A percentile compares a stretch with the other conserved stretches of the same genome.
Conservation (phyloP, 2,113 vertebrate species). For the Ameiurus melas region DNA sequence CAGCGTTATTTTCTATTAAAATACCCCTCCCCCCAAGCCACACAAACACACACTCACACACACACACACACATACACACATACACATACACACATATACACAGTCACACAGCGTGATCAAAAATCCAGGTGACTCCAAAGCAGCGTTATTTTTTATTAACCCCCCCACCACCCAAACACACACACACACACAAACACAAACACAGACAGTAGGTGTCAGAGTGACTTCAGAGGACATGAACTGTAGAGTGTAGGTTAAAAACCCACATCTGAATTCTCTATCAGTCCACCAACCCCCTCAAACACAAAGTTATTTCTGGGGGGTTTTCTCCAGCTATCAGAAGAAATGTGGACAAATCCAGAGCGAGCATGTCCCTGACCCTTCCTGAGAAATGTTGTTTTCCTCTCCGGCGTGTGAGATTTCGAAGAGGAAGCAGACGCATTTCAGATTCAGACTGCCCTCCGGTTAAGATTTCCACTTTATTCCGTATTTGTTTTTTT, state of each 20-base stretch:
- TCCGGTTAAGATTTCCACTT: constrained; percentile 59
- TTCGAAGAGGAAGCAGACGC: constrained; percentile 56
- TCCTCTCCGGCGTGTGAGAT: constrained; percentile 51
- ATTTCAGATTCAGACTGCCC: constrained; percentile 55
- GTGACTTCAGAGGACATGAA: constrained; percentile 10
- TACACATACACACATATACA: background rate
- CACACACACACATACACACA: constrained; percentile 60
- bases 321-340: constrained; percentile 28
- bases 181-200: constrained; percentile 16
- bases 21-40: background rate
- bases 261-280: constrained; percentile 38
- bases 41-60: background rate
- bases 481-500: constrained; percentile 48
- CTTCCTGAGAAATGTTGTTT: constrained; percentile 52
- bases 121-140: constrained; percentile 63
- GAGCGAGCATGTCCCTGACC: constrained; percentile 47
- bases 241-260: constrained; percentile 16
- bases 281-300: constrained; percentile 36
- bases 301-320: constrained; percentile 21
- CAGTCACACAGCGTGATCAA: constrained; percentile 61
- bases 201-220: background rate
- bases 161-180: background rate
- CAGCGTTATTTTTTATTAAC: constrained; percentile 33
- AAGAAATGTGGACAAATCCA: constrained; percentile 41
- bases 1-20: constrained; percentile 34